A percentile compares a stretch with the other conserved stretches of the same genome.
Conservation (phyloP, 37 sponge, comb jelly and placozoan genomes). For the Halisarca cf. caerulea region DNA sequence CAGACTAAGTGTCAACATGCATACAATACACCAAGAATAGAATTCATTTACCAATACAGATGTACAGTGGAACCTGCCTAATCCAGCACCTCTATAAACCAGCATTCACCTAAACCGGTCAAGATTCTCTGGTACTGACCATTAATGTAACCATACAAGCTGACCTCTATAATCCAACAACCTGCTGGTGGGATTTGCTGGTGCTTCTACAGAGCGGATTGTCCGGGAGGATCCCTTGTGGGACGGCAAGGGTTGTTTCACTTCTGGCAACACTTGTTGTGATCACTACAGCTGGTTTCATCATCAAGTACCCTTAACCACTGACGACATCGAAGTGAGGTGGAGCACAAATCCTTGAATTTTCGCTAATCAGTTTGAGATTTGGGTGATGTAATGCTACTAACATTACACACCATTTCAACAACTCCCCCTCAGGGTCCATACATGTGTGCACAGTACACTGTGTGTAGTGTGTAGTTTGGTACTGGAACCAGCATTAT, state of each 20-base stretch:
- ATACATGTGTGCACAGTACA: too few species aligned
- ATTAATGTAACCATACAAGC: too few species aligned
- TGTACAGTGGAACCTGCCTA: too few species aligned
- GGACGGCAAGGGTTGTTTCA: background rate
- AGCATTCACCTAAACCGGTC: too few species aligned
- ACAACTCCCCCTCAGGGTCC: too few species aligned
- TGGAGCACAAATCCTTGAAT: background rate
- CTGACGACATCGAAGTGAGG: background rate
- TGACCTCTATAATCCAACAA: too few species aligned
- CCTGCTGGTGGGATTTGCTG: too few species aligned
- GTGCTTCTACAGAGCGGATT: background rate
- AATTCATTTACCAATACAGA: too few species aligned
- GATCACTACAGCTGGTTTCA: conserved; percentile 6
- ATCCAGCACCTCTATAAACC: too few species aligned
- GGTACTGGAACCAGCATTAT: background rate
- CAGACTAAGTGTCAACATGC: too few species aligned
- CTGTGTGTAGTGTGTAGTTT: background rate
- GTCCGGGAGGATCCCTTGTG: conserved; percentile 23
- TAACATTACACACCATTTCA: background rate
- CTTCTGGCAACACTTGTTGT: conserved; percentile 13
- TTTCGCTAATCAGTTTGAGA: background rate
- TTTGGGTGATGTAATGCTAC: background rate
- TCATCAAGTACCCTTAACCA: background rate
- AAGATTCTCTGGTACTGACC: too few species aligned
- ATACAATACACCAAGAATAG: too few species aligned